A percentile compares a stretch with the other conserved stretches of the same genome.
phyloP scores from a whole-genome alignment of 1,140 invertebrate species.

The Arctopsyche grandis region DNA sequence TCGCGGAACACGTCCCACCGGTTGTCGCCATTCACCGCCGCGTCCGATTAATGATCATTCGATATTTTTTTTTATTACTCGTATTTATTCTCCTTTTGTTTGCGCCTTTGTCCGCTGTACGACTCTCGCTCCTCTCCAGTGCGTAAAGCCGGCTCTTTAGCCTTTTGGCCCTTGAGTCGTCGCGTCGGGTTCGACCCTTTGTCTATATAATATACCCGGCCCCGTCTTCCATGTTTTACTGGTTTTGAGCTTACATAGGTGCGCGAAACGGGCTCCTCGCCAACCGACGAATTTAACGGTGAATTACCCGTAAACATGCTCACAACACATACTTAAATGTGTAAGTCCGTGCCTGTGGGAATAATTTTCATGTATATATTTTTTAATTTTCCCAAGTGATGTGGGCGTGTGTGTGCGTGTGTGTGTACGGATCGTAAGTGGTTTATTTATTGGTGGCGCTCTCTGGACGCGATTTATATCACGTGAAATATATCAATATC shows the following conservation, averaged over 20 bases:
- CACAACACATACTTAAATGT: neutral
- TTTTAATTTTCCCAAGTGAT: neutral
- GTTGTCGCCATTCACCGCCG: conserved; percentile 18
- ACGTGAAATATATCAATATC: conserved; percentile 55
- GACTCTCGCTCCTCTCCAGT: conserved; percentile 13
- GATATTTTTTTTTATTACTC: neutral
- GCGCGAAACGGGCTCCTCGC: neutral
- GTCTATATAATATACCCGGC: neutral
- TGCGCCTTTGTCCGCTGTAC: neutral
- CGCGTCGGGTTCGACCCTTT: too few relatives aligned
- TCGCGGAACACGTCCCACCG: conserved; percentile 40
- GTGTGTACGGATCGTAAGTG: conserved; percentile 39
- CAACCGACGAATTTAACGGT: neutral
- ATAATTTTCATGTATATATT: neutral
- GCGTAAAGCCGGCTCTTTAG: neutral
- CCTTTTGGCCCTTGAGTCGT: neutral
- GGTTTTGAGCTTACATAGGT: neutral
- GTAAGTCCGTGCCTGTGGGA: neutral
- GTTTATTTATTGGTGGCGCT: conserved; percentile 53
- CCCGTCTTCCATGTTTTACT: neutral
- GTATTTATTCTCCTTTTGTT: conserved; percentile 28
- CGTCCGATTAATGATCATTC: conserved; percentile 48
- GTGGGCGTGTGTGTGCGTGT: neutral
- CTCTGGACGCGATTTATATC: conserved; percentile 50
- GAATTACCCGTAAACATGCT: neutral